Evolutionary conservation across 1,140 invertebrate species (phyloP).

Genomic region (Phocides pigmalion): DNA sequence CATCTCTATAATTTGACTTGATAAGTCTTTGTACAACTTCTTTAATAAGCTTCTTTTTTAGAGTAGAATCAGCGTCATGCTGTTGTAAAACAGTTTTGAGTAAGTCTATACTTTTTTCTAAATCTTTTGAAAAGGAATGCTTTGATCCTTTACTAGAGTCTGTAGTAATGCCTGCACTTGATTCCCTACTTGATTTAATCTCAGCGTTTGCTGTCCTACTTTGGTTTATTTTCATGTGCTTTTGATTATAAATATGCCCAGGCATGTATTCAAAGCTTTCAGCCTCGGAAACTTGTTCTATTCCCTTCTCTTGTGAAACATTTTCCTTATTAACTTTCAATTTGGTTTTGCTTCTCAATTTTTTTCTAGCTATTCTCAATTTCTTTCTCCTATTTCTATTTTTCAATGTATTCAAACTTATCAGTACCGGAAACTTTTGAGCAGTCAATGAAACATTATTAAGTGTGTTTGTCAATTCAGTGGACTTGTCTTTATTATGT

Average conservation of each 20-base stretch:
- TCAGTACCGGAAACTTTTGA: slow-evolving; percentile 59
- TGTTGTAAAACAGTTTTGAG: slow-evolving; percentile 61
- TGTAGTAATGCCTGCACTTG: slow-evolving; percentile 64
- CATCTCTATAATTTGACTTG: slow-evolving; percentile 69
- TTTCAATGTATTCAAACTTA: slow-evolving; percentile 66
- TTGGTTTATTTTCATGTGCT: slow-evolving; percentile 54
- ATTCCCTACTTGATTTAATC: slow-evolving; percentile 76
- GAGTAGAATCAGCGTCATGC: slow-evolving; percentile 56
- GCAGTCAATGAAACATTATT: slow-evolving; percentile 24
- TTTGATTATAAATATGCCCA: slow-evolving; percentile 77
- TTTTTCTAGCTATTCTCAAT: slow-evolving; percentile 49
- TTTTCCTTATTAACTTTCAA: slow-evolving; percentile 43
- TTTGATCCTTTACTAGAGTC: slow-evolving; percentile 72
- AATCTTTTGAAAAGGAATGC: slow-evolving; percentile 71
- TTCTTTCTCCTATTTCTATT: slow-evolving; percentile 57
- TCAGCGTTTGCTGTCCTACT: slow-evolving; percentile 44
- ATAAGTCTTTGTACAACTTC: slow-evolving; percentile 72
- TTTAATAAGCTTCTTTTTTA: slow-evolving; percentile 74
- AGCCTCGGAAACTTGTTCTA: slow-evolving; percentile 70
- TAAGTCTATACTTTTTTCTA: slow-evolving; percentile 71
- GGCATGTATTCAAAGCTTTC: slow-evolving; percentile 84
- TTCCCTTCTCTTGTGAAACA: slow-evolving; percentile 56
- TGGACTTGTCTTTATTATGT: slow-evolving; percentile 47
- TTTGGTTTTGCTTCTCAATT: slow-evolving; percentile 44
- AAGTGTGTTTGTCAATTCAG: slow-evolving; percentile 25